Evolutionary conservation across 2,888 invertebrate species (phyloP).

Genomic region (Phalera bucephala): DNA sequence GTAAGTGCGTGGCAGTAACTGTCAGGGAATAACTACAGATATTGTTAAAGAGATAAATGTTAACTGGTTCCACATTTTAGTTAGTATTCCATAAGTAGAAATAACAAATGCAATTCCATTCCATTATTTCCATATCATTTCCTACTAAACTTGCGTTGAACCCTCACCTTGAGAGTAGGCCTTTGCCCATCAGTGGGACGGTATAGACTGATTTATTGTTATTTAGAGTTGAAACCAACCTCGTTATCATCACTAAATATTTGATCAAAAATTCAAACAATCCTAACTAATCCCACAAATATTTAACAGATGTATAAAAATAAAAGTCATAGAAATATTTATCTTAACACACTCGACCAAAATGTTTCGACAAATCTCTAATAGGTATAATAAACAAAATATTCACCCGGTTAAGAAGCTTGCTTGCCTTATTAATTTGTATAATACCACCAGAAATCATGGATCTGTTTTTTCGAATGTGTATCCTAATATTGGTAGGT

Average conservation of each 20-base stretch:
- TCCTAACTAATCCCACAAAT: conserved; percentile 61
- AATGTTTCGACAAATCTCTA: conserved; percentile 80
- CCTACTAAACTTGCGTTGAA: too few species aligned
- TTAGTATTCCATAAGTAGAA: too few species aligned
- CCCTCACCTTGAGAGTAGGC: too few species aligned
- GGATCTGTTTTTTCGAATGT: conserved; percentile 27
- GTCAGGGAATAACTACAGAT: conserved; percentile 5
- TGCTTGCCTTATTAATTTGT: conserved; percentile 77
- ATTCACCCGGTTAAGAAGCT: conserved; percentile 81
- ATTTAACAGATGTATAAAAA: conserved; percentile 52
- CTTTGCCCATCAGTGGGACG: too few species aligned
- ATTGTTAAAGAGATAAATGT: conserved; percentile 8
- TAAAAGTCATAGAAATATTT: conserved; percentile 56
- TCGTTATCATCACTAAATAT: conserved; percentile 46
- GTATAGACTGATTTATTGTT: too few species aligned
- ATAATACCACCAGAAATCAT: conserved; percentile 40
- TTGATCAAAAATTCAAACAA: conserved; percentile 52
- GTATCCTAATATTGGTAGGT: too few species aligned
- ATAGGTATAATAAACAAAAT: conserved; percentile 79
- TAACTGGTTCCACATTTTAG: not conserved
- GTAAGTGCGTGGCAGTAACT: conserved; percentile 6
- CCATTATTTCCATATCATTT: too few species aligned
- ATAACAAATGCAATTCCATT: not conserved
- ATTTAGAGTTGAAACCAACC: too few species aligned
- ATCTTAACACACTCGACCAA: conserved; percentile 69